phyloP scores from a whole-genome alignment of 2,797 vertebrate species.

The Ataeniobius toweri region DNA sequence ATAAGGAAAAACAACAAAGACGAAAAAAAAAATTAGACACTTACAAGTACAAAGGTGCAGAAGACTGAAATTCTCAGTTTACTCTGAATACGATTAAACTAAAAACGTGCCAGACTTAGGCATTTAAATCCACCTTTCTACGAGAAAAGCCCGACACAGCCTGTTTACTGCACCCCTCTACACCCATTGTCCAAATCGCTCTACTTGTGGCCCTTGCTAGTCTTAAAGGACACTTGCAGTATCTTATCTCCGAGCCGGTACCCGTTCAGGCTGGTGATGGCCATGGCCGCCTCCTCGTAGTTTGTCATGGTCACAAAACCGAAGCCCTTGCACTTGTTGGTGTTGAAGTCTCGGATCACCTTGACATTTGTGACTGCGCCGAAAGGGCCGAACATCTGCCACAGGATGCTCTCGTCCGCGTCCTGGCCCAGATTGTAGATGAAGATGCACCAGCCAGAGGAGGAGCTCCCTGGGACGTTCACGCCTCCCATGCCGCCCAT shows the following conservation, averaged over 20 bases:
- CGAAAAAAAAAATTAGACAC: conserved; percentile 62
- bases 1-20: conserved; percentile 65
- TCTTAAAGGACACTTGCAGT: conserved; percentile 99
- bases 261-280: conserved; percentile 98
- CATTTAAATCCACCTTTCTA: conserved; percentile 51
- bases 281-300: conserved; percentile 99
- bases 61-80: conserved; percentile 85
- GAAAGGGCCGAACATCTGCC: conserved; percentile 99
- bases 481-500: conserved; percentile 93
- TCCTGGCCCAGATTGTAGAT: conserved; percentile 99
- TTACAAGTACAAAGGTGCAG: conserved; percentile 87
- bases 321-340: conserved; percentile 99
- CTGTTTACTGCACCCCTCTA: conserved; percentile 39
- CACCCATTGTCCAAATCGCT: conserved; percentile 54
- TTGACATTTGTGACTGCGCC: conserved; percentile 99
- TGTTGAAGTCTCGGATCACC: conserved; percentile 99
- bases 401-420: conserved; percentile 97
- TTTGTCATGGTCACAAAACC: conserved; percentile 99
- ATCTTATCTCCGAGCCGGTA: conserved; percentile 99
- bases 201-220: conserved; percentile 99
- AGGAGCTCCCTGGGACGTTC: conserved; percentile 88
- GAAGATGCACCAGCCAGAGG: conserved; percentile 99
- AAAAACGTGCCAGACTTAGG: conserved; percentile 64
- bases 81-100: conserved; percentile 85
- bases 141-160: conserved; percentile 49